These are phyloP conservation scores for Subacronicta megacephala DNA, from an alignment of 2,888 invertebrate genomes.

Conservation along the genomic window DNA sequence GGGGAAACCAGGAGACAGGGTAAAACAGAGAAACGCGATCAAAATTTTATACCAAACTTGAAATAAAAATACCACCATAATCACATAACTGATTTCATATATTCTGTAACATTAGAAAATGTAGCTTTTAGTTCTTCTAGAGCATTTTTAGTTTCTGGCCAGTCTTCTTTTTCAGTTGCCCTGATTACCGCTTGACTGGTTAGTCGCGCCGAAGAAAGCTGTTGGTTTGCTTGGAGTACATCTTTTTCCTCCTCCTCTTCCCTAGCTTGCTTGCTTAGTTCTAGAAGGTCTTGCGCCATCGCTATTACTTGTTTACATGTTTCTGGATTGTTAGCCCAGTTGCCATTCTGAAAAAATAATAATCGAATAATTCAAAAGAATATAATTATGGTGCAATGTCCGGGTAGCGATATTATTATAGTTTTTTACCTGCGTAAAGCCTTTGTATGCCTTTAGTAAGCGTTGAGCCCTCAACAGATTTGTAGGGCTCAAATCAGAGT, in stretches of 20 bases:
- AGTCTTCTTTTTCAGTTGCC: slow-evolving; percentile 83
- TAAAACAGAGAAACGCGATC: too few species aligned
- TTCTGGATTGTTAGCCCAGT: slow-evolving; percentile 89
- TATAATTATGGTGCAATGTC: too few species aligned
- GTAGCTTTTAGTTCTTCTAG: slow-evolving; percentile 73
- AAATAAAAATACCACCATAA: slow-evolving; percentile 48
- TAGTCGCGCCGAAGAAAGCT: slow-evolving; percentile 90
- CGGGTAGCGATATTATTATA: not conserved
- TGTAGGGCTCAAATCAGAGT: slow-evolving; percentile 92
- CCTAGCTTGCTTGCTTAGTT: slow-evolving; percentile 88
- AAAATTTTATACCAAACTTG: not conserved
- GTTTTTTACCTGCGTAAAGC: slow-evolving; percentile 90
- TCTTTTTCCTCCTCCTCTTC: slow-evolving; percentile 83
- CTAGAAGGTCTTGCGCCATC: slow-evolving; percentile 89
- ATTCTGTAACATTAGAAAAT: slow-evolving; percentile 77
- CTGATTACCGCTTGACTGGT: slow-evolving; percentile 89
- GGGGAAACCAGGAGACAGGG: too few species aligned
- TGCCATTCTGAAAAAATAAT: slow-evolving; percentile 73
- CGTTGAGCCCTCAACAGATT: slow-evolving; percentile 91
- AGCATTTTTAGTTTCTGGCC: slow-evolving; percentile 75
- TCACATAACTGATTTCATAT: slow-evolving; percentile 82
- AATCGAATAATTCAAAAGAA: not conserved
- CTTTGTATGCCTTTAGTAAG: slow-evolving; percentile 93
- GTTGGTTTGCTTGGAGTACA: slow-evolving; percentile 87
- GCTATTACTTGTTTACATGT: slow-evolving; percentile 91